These are phyloP conservation scores for Odontamblyopus rebecca DNA, from an alignment of 2,797 vertebrate species.

Conservation along the genomic window DNA sequence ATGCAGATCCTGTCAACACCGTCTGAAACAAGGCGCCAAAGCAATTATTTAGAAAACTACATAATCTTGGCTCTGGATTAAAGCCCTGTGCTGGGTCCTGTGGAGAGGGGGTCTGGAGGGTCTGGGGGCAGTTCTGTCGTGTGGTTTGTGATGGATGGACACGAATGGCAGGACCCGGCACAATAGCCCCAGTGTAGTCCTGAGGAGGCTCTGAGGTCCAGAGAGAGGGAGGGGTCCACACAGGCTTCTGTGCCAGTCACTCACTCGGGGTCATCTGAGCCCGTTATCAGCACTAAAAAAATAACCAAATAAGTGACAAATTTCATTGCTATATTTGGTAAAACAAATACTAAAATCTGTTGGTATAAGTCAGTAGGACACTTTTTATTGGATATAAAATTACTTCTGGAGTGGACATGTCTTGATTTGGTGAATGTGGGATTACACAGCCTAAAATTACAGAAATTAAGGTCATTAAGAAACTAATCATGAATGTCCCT, in stretches of 20 bases:
- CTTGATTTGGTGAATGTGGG: too few relatives aligned
- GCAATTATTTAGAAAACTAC: slow-evolving; percentile 3
- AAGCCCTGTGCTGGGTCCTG: slow-evolving; percentile 3
- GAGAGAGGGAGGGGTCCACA: slow-evolving; percentile 71
- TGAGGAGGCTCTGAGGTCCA: slow-evolving; percentile 45
- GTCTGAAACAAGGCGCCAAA: slow-evolving; percentile 11
- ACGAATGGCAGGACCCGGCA: slow-evolving; percentile 87
- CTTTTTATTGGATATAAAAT: too few relatives aligned
- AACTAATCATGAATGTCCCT: too few relatives aligned
- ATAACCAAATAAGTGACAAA: too few relatives aligned
- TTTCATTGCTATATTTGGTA: too few relatives aligned
- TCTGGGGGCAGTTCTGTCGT: slow-evolving; percentile 82
- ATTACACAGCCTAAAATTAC: too few relatives aligned
- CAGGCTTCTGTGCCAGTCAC: slow-evolving; percentile 84
- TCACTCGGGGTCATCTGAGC: slow-evolving; percentile 80
- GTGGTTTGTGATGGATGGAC: slow-evolving; percentile 90
- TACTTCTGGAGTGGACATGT: too few relatives aligned
- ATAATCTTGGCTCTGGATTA: slow-evolving; percentile 1
- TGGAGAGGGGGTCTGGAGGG: slow-evolving; percentile 12
- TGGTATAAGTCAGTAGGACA: too few relatives aligned
- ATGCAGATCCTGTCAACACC: not conserved
- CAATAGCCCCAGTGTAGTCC: slow-evolving; percentile 85
- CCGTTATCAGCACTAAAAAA: slow-evolving; percentile 76
- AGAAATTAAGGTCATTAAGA: too few relatives aligned
- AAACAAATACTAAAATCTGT: too few relatives aligned